phyloP scores from a whole-genome alignment of 2,888 invertebrate genomes.

The Callosobruchus maculatus region DNA sequence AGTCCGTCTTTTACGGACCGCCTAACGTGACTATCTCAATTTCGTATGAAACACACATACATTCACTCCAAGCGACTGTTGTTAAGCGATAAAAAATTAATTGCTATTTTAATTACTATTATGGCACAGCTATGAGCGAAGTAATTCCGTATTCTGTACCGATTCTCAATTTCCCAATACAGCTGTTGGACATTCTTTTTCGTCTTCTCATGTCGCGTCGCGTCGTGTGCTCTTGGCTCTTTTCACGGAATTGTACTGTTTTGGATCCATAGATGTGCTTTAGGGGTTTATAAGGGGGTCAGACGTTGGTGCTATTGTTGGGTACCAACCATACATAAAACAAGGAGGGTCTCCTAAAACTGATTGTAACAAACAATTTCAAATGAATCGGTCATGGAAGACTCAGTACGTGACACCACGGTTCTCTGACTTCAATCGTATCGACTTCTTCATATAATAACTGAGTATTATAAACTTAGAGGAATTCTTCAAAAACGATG shows the following conservation, averaged over 20 bases:
- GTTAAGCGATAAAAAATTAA: background rate
- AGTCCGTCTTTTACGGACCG: background rate
- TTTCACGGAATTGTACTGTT: background rate
- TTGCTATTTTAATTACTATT: background rate
- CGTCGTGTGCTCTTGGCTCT: background rate
- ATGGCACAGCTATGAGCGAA: background rate
- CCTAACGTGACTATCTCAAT: background rate
- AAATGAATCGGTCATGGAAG: too few species aligned
- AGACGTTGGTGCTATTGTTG: too few species aligned
- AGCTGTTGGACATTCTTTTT: background rate
- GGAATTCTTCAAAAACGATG: too few species aligned
- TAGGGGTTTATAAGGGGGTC: too few species aligned
- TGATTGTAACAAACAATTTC: too few species aligned
- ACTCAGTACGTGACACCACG: too few species aligned
- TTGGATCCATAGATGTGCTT: background rate
- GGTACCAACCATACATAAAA: too few species aligned
- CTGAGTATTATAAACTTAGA: too few species aligned
- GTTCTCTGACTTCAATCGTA: too few species aligned
- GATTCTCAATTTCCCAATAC: background rate
- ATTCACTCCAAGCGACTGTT: background rate
- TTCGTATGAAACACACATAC: background rate
- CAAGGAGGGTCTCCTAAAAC: too few species aligned
- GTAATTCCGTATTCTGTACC: background rate
- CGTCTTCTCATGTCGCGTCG: background rate
- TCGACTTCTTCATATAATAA: too few species aligned